Evolutionary conservation across 2,888 invertebrate genomes (phyloP).

Genomic region (Rhimphoctona megacephalus): DNA sequence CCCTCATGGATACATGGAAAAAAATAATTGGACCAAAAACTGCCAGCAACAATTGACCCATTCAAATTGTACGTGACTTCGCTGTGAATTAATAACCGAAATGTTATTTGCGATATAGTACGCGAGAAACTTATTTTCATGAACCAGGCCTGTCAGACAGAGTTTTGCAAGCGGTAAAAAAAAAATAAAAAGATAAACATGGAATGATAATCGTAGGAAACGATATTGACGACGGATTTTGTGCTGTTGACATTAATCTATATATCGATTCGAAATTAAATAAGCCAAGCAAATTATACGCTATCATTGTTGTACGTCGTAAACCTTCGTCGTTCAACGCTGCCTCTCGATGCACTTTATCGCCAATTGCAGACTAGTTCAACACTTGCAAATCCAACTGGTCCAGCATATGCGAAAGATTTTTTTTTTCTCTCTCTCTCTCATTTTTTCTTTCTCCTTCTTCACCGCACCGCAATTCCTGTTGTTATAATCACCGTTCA

Average conservation of each 20-base stretch:
- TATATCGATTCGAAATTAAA: conserved; percentile 69
- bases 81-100: conserved; percentile 15
- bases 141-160: neutral
- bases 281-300: conserved; percentile 77
- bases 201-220: conserved; percentile 11
- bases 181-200: conserved; percentile 8
- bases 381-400: conserved; percentile 32
- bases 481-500: conserved; percentile 28
- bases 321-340: conserved; percentile 72
- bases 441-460: conserved; percentile 20
- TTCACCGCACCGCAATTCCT: conserved; percentile 1
- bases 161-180: neutral
- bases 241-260: neutral
- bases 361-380: conserved; percentile 48
- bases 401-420: conserved; percentile 29
- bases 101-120: conserved; percentile 6
- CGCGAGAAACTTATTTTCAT: neutral
- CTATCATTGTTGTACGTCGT: conserved; percentile 78
- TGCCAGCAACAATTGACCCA: neutral
- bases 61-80: conserved; percentile 15
- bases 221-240: conserved; percentile 13
- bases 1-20: neutral
- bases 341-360: conserved; percentile 62
- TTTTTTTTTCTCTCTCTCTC: conserved; percentile 41
- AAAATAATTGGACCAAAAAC: neutral